phyloP scores from a whole-genome alignment of 2,888 invertebrate genomes.

The Athrips mouffetella region DNA sequence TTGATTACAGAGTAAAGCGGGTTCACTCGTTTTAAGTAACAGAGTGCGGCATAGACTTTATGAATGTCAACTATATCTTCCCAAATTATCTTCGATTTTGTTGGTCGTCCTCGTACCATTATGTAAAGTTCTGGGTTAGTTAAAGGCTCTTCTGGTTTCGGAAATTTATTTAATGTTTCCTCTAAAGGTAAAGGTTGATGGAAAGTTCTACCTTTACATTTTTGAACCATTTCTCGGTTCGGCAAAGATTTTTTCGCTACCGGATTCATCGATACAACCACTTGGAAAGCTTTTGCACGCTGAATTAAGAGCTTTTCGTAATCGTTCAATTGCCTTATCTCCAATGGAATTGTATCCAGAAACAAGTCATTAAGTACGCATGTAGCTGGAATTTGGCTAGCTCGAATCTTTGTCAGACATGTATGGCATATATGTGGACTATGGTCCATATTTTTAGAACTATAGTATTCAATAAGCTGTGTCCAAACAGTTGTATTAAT shows the following conservation, averaged over 20 bases:
- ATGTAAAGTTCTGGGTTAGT: slow-evolving; percentile 35
- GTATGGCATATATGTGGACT: background rate
- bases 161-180: slow-evolving; percentile 38
- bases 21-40: slow-evolving; percentile 37
- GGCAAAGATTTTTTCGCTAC: slow-evolving; percentile 24
- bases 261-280: too few species aligned
- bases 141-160: slow-evolving; percentile 30
- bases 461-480: slow-evolving; percentile 26
- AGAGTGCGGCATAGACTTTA: slow-evolving; percentile 30
- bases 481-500: too few species aligned
- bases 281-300: too few species aligned
- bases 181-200: slow-evolving; percentile 42
- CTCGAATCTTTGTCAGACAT: background rate
- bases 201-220: slow-evolving; percentile 28
- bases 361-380: slow-evolving; percentile 13
- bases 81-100: slow-evolving; percentile 26
- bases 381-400: background rate
- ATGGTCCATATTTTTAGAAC: slow-evolving; percentile 36
- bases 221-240: slow-evolving; percentile 26
- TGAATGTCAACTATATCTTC: slow-evolving; percentile 35
- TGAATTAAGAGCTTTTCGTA: too few species aligned
- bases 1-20: slow-evolving; percentile 30
- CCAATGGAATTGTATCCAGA: slow-evolving; percentile 34
- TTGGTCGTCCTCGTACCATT: slow-evolving; percentile 34
- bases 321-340: too few species aligned